Conservation (phyloP, 2,113 vertebrate species). For the Myanophis thanlyinensis region DNA sequence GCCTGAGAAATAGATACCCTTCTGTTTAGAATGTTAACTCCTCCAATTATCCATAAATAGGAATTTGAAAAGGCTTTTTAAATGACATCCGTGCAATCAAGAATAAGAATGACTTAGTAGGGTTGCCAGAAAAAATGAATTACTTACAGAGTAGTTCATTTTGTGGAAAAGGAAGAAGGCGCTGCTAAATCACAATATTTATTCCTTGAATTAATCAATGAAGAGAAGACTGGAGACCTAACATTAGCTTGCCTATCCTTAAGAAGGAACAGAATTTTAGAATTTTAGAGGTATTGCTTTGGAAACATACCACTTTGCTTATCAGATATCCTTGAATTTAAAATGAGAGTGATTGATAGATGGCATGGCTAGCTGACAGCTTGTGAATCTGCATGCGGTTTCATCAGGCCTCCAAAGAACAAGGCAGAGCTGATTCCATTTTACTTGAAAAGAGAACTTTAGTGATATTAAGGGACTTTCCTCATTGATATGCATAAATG, state of each 20-base stretch:
- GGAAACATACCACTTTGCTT: background rate
- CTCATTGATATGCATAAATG: no score
- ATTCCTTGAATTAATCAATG: background rate
- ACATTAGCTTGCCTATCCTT: background rate
- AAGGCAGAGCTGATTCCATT: background rate
- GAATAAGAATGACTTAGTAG: background rate
- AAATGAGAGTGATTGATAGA: background rate
- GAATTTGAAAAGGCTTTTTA: background rate
- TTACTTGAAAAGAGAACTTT: background rate
- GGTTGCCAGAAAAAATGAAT: background rate
- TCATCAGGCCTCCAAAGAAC: background rate
- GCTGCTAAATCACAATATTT: background rate
- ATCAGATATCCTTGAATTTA: background rate
- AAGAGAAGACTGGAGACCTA: background rate
- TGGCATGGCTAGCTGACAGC: background rate
- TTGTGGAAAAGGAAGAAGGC: background rate
- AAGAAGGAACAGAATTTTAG: background rate
- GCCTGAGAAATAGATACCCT: background rate
- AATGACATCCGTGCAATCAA: background rate
- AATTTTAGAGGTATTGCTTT: no score
- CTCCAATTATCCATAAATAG: background rate
- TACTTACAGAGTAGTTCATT: background rate
- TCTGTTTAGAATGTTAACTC: background rate
- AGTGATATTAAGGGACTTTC: background rate
- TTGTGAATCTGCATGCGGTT: background rate